Evolutionary conservation across 2,113 vertebrate genomes (phyloP).

Genomic region (Colinus virginianus): DNA sequence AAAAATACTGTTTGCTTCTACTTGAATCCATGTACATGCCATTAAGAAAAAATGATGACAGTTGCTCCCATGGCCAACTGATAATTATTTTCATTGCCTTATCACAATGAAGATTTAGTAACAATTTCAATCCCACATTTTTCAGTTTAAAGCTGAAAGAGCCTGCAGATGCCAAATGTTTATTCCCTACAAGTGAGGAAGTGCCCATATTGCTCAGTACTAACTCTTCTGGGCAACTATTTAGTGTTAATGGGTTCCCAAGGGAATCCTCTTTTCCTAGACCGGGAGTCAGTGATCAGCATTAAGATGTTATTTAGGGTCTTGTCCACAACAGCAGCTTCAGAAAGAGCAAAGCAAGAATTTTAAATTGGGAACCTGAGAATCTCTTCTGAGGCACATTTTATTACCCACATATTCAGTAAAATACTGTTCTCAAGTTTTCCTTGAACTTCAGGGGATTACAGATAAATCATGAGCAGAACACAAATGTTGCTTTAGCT

Average conservation of each 20-base stretch:
- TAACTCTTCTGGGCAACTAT: neutral
- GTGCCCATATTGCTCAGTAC: neutral
- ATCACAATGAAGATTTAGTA: neutral
- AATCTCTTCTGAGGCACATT: slow-evolving; percentile 10
- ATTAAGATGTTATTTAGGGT: slow-evolving; percentile 35
- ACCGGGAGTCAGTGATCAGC: neutral
- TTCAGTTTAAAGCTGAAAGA: neutral
- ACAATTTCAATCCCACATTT: neutral
- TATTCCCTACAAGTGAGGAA: neutral
- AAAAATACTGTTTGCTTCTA: slow-evolving; percentile 3
- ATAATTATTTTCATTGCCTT: slow-evolving; percentile 9
- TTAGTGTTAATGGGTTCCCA: neutral
- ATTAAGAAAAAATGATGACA: neutral
- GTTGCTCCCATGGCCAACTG: neutral
- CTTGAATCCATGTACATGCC: neutral
- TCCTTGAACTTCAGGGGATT: slow-evolving; percentile 40
- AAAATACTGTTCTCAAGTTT: slow-evolving; percentile 24
- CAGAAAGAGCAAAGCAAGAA: neutral
- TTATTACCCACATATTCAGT: slow-evolving; percentile 17
- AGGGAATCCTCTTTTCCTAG: slow-evolving; percentile 25
- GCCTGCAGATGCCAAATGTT: neutral
- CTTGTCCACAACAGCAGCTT: neutral
- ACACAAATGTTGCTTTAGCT: slow-evolving; percentile 37
- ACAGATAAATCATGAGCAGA: neutral
- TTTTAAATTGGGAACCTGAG: slow-evolving; percentile 13